Evolutionary conservation across 1,140 invertebrate genomes (phyloP).

Genomic region (Drosophila lacertosa): DNA sequence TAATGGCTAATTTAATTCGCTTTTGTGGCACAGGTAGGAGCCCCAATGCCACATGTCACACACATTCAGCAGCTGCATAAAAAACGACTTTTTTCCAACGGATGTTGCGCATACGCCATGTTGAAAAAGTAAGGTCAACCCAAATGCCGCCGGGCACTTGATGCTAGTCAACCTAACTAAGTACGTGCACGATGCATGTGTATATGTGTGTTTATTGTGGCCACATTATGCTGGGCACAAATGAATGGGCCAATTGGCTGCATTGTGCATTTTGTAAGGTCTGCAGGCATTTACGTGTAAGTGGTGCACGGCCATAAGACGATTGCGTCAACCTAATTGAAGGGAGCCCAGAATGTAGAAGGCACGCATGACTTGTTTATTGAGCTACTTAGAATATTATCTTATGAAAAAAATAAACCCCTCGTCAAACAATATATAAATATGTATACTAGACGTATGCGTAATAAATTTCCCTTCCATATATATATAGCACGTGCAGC

Average conservation of each 20-base stretch:
- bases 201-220: constrained; percentile 17
- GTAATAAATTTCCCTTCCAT: too few relatives aligned
- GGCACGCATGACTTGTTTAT: not conserved
- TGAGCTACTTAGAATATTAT: not conserved
- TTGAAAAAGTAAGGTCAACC: constrained; percentile 62
- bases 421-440: too few relatives aligned
- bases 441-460: too few relatives aligned
- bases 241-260: constrained; percentile 39
- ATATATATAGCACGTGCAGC: too few relatives aligned
- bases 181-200: not conserved
- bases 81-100: constrained; percentile 42
- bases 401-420: too few relatives aligned
- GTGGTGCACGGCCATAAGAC: constrained; percentile 7
- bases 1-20: constrained; percentile 70
- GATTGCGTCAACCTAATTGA: constrained; percentile 25
- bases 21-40: constrained; percentile 26
- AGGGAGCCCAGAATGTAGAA: not conserved
- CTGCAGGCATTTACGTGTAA: constrained; percentile 11
- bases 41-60: not conserved
- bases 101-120: constrained; percentile 70
- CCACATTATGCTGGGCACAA: constrained; percentile 24
- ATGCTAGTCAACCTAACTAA: constrained; percentile 19
- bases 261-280: constrained; percentile 26
- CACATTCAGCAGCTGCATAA: constrained; percentile 5
- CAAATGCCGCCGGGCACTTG: constrained; percentile 60